Evolutionary conservation across 2,888 invertebrate species (phyloP), one percentile per base, ranked within the genome.

Genomic region (Athripsodes cinereus): DNA sequence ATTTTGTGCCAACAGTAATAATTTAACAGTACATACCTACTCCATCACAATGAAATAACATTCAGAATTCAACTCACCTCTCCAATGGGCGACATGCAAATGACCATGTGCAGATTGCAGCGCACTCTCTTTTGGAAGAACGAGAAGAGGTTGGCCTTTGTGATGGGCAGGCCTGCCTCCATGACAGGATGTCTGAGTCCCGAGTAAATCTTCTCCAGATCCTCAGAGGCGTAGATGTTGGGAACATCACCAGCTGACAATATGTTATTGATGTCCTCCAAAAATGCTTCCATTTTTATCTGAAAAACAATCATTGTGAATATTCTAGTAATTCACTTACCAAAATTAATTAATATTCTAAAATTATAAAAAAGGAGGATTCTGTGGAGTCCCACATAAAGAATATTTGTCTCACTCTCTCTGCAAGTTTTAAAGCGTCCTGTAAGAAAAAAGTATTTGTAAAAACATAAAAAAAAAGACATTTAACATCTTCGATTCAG

Each of bases 241-340:
- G 96, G 96, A 0, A 96, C 92, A 78, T 96, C 95, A 1, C 96
- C 96, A 0, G 93, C 88, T 71, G 95, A 96, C 49, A 96, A 74
- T 73, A 96, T 82, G 70, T 95, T 96, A 69, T 90, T 94, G 1
- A 96, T 85, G 68, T 96, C 96, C 72, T 96, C 96, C 52, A 96
- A 76, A 69, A 96, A 96, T 1, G 88, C 88, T 75, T 96, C 95
- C 72, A 93, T 88, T 79, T 95, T 95, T 34, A 95, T 92, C 85
- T 90, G 55, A 16, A 34, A 52, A 26, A 26, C 26, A 26, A 26
- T 26, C 26, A 26, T 26, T n/a, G n/a, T n/a, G n/a, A n/a, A n/a
- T n/a, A n/a, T n/a, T n/a, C n/a, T n/a, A n/a, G n/a, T n/a, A n/a
- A n/a, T n/a, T n/a, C n/a, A n/a, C n/a, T n/a, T n/a, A n/a, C n/a